Conservation (phyloP, 2,113 vertebrate species). For the Pachycephala philippinensis region DNA sequence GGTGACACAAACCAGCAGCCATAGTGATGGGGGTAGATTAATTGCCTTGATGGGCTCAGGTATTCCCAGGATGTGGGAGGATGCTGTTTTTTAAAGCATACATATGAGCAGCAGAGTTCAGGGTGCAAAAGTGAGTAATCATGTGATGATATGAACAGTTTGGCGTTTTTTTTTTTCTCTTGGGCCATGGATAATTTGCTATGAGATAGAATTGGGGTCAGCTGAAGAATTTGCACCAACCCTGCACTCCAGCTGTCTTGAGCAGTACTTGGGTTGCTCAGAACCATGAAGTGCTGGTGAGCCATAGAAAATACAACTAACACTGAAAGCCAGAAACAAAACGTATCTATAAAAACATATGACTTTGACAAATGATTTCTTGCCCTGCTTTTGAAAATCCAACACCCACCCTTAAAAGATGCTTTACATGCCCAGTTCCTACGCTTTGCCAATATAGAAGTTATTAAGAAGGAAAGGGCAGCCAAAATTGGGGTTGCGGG, state of each 20-base stretch:
- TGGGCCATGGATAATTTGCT: not conserved
- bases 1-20: not conserved
- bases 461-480: not conserved
- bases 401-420: not conserved
- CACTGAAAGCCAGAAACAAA: not conserved
- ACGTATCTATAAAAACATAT: not conserved
- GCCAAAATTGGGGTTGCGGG: rapidly evolving
- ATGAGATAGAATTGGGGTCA: not conserved
- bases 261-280: not conserved
- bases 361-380: not conserved
- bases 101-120: not conserved
- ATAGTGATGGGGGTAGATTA: not conserved
- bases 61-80: not conserved
- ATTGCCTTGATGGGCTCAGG: not conserved
- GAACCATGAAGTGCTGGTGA: not conserved
- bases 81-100: not conserved
- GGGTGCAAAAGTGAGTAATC: not conserved
- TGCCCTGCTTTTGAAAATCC: not conserved
- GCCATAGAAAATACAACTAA: not conserved
- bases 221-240: not conserved
- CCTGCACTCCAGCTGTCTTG: not conserved
- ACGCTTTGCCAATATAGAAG: not conserved
- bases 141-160: not conserved
- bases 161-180: not conserved
- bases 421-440: not conserved